Conservation (phyloP, 2,113 vertebrate genomes). For the Leptobrachium ailaonicum region DNA sequence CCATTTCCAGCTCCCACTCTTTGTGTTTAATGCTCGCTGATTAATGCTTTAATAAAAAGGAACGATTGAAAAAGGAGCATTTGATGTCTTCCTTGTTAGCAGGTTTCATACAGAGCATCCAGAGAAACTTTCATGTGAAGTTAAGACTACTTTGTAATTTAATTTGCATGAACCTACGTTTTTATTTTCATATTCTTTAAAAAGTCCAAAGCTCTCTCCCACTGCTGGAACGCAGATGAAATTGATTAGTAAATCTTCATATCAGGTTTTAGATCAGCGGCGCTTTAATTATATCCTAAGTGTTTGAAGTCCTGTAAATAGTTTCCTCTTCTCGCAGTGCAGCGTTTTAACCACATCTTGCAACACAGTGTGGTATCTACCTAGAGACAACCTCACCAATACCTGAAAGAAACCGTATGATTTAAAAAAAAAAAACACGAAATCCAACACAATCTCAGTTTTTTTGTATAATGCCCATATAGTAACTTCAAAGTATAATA, state of each 20-base stretch:
- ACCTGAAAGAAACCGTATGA: no score
- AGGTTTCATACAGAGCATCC: constrained; percentile 14
- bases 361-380: background rate
- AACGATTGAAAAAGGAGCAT: background rate
- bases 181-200: constrained; percentile 11
- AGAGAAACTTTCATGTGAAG: constrained; percentile 18
- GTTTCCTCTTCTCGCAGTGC: background rate
- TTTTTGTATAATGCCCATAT: no score
- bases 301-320: constrained; percentile 21
- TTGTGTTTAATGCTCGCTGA: background rate
- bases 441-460: no score
- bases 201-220: background rate
- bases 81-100: constrained; percentile 34
- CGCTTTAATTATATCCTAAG: constrained; percentile 24
- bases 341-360: background rate
- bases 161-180: constrained; percentile 19
- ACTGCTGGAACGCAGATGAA: constrained; percentile 12
- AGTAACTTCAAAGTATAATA: no score
- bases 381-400: background rate
- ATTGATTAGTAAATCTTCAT: constrained; percentile 31
- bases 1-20: no score
- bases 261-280: constrained; percentile 13
- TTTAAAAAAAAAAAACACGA: no score
- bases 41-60: constrained; percentile 2
- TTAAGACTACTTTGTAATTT: constrained; percentile 32